Conservation (phyloP, 2,113 vertebrate genomes). For the Brevimyrus niger region DNA sequence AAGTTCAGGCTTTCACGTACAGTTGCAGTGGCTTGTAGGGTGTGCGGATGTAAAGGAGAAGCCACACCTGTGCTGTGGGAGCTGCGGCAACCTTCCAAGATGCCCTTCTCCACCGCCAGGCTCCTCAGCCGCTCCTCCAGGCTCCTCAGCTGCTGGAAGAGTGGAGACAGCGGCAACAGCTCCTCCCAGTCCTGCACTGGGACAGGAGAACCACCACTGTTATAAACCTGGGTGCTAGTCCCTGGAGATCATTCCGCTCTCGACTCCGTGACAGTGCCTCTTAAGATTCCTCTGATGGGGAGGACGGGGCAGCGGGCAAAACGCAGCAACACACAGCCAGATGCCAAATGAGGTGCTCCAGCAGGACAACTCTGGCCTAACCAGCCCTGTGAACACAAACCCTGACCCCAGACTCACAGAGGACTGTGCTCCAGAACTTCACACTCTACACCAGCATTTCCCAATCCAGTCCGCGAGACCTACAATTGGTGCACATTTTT, state of each 20-base stretch:
- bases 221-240: neutral
- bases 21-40: neutral
- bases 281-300: neutral
- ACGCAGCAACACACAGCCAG: neutral
- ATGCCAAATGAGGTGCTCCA: neutral
- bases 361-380: neutral
- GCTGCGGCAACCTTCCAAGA: slow-evolving; percentile 35
- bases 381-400: neutral
- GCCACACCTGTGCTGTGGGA: neutral
- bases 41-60: neutral
- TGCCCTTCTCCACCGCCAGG: slow-evolving; percentile 36
- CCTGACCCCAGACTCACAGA: neutral
- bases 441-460: neutral
- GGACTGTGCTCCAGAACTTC: neutral
- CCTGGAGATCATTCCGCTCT: neutral
- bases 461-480: neutral
- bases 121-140: slow-evolving; percentile 49
- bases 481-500: neutral
- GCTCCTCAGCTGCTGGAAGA: slow-evolving; percentile 61
- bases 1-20: neutral
- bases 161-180: slow-evolving; percentile 41
- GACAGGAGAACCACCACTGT: neutral
- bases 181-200: slow-evolving; percentile 51
- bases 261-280: neutral
- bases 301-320: neutral